phyloP scores from a whole-genome alignment of 2,888 invertebrate genomes.

The Teleiodes luculella region DNA sequence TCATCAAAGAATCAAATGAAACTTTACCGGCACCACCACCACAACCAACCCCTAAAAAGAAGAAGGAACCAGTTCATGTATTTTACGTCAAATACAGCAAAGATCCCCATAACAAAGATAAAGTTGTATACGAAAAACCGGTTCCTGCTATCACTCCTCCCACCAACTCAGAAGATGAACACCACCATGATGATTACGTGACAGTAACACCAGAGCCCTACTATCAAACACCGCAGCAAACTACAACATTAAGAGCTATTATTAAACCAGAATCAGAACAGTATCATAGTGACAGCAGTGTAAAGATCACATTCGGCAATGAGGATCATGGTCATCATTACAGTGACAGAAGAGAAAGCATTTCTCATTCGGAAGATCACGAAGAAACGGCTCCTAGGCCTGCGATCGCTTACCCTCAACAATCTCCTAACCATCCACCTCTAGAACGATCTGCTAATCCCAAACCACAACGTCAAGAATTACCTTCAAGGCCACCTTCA shows the following conservation, averaged over 20 bases:
- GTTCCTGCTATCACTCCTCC: conserved; percentile 87
- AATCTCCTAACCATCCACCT: conserved; percentile 39
- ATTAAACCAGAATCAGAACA: conserved; percentile 92
- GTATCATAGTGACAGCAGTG: conserved; percentile 88
- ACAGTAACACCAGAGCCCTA: conserved; percentile 74
- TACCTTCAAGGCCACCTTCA: conserved; percentile 33
- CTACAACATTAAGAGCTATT: conserved; percentile 89
- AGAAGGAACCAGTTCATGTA: conserved; percentile 92
- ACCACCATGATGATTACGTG: conserved; percentile 78
- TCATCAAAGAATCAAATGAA: conserved; percentile 93
- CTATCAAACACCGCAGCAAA: conserved; percentile 76
- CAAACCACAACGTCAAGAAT: conserved; percentile 13
- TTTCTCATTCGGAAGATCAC: conserved; percentile 53
- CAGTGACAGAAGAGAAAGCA: conserved; percentile 55
- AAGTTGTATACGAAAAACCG: conserved; percentile 88
- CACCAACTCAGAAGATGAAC: conserved; percentile 81
- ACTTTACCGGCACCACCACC: conserved; percentile 83
- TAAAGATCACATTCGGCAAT: conserved; percentile 89
- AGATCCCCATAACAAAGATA: conserved; percentile 85
- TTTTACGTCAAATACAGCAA: conserved; percentile 95
- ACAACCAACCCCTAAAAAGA: conserved; percentile 69
- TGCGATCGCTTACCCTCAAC: conserved; percentile 76
- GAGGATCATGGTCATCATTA: conserved; percentile 75
- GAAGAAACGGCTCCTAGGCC: conserved; percentile 83
- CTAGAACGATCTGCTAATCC: conserved; percentile 8